phyloP scores from a whole-genome alignment of 2,797 vertebrate genomes.

The Pipistrellus kuhlii region DNA sequence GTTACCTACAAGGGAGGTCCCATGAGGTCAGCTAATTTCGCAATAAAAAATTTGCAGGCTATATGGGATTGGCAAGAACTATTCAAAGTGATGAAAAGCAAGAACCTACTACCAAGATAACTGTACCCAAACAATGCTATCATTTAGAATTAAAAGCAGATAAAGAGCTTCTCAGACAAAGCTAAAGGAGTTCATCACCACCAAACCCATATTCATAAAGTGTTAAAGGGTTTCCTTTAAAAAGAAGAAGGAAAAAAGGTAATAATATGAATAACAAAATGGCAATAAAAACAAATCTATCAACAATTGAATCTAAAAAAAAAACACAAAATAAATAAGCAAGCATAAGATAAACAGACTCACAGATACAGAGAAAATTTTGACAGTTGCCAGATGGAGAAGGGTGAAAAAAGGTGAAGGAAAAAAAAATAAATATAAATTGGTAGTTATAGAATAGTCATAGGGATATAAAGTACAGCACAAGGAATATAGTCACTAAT shows the following conservation, averaged over 20 bases:
- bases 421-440: neutral
- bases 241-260: neutral
- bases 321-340: neutral
- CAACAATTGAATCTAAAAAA: neutral
- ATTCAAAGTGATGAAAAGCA: neutral
- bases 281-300: neutral
- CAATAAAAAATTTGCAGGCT: neutral
- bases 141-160: neutral
- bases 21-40: neutral
- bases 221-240: neutral
- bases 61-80: neutral
- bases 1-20: neutral
- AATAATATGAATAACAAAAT: neutral
- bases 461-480: neutral
- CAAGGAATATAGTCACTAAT: neutral
- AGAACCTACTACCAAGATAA: neutral
- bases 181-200: neutral
- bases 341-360: neutral
- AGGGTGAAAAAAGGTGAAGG: neutral
- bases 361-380: neutral
- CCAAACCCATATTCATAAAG: neutral
- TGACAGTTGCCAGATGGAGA: neutral
- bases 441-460: neutral
- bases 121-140: neutral
- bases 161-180: neutral